phyloP scores from a whole-genome alignment of 1,140 invertebrate species.

The Physella acuta region DNA sequence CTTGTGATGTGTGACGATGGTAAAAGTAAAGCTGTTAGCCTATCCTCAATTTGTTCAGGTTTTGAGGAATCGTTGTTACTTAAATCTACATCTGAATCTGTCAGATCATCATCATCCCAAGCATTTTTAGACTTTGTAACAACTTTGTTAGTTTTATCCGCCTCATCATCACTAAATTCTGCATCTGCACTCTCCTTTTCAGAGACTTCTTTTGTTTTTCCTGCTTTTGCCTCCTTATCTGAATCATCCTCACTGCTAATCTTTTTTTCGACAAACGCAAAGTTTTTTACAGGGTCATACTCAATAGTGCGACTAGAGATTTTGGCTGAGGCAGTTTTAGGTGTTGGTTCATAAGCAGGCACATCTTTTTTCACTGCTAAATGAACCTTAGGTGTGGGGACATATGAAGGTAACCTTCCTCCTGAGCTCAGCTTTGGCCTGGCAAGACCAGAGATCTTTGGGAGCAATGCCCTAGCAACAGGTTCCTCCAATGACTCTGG shows the following conservation, averaged over 20 bases:
- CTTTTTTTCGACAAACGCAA: neutral
- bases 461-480: neutral
- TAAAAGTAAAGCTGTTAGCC: conserved; percentile 7
- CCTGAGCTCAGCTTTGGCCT: neutral
- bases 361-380: conserved; percentile 1
- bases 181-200: conserved; percentile 32
- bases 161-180: conserved; percentile 5
- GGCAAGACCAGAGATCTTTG: conserved; percentile 16
- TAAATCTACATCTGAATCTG: conserved; percentile 14
- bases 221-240: neutral
- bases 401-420: neutral
- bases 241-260: conserved; percentile 17
- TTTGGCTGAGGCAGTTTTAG: conserved; percentile 7
- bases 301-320: conserved; percentile 27
- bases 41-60: neutral
- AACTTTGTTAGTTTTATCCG: too few relatives aligned
- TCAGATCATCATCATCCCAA: conserved; percentile 7
- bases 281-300: conserved; percentile 52
- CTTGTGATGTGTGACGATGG: conserved; percentile 16
- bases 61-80: neutral
- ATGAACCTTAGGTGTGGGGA: conserved; percentile 11
- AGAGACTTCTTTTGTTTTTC: neutral
- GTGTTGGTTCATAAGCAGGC: conserved; percentile 22
- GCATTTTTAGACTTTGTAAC: neutral
- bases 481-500: conserved; percentile 7